phyloP scores from a whole-genome alignment of 2,797 vertebrate species.

The Gobio occitaniae region DNA sequence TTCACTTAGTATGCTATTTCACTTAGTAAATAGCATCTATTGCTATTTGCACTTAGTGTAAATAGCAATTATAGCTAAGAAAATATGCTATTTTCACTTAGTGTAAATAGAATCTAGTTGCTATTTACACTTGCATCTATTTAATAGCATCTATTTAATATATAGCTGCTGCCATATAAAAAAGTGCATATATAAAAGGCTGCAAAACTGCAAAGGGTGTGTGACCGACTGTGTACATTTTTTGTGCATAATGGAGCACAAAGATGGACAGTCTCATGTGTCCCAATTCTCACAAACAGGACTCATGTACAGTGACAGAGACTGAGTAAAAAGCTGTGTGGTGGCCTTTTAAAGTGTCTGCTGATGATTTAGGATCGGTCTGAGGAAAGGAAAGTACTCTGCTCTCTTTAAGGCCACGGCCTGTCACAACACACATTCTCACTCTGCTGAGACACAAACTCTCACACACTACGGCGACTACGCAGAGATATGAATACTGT shows the following conservation, averaged over 20 bases:
- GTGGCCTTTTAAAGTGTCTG: slow-evolving; percentile 78
- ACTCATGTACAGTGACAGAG: slow-evolving; percentile 59
- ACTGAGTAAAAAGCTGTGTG: slow-evolving; percentile 68
- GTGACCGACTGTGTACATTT: background rate
- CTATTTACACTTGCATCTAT: too few species aligned
- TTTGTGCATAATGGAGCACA: background rate
- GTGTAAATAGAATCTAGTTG: too few species aligned
- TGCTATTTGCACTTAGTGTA: too few species aligned
- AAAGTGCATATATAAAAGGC: too few species aligned
- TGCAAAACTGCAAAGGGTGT: background rate
- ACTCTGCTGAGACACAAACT: slow-evolving; percentile 48
- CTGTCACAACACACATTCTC: slow-evolving; percentile 59
- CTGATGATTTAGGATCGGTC: slow-evolving; percentile 75
- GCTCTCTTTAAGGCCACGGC: slow-evolving; percentile 62
- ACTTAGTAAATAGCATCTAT: too few species aligned
- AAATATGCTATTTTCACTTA: too few species aligned
- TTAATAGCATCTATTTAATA: too few species aligned
- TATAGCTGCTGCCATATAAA: too few species aligned
- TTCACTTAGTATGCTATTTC: too few species aligned
- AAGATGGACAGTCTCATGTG: slow-evolving; percentile 7
- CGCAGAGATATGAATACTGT: background rate
- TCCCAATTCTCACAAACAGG: slow-evolving; percentile 62
- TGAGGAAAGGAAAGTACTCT: slow-evolving; percentile 58
- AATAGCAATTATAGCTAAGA: too few species aligned
- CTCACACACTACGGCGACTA: slow-evolving; percentile 33